Base-by-base conservation (phyloP, 1,140 invertebrate species). In the Myzus persicae region DNA sequence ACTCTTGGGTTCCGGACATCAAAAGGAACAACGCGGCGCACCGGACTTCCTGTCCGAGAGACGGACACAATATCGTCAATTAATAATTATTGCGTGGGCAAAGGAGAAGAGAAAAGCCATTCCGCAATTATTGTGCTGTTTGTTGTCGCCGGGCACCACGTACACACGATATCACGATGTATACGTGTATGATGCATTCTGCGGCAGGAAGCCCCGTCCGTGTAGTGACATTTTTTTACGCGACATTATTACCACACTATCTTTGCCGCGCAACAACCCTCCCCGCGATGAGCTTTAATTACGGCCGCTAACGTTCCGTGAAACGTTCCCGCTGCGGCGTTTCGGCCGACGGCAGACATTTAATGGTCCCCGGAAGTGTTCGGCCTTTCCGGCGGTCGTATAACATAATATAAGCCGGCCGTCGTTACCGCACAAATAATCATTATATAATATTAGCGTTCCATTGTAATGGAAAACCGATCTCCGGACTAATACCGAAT, bases 41-140 rank as follows among this genome's bases (percentile, higher is more conserved):
- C 90, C 54, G 54, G 90, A 91, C 90, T 59, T 91, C 90, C 90
- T 91, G 90, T 91, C 90, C 90, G 90, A 91, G 90, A 91, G 54
- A 44, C 90, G 51, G 90, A 91, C 90, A 91, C 90, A 91, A 91
- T 91, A 67, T 91, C 54, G 54, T 42, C 90, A 91, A 91, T 91
- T 91, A 91, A 91, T 91, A 76, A 54, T 91, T 91, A 91, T 91
- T 91, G 48, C 88, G 48, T 40, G 46, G 88, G 48, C 88, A 54
- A 90, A 38, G 38, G 88, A 54, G 88, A 54, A 44, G 40, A 42
- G 42, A 24, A 40, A 91, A 91, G 90, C 38, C 54, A n/a, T 67
- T 67, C 40, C 26, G 40, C 90, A 91, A 91, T 91, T 76, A 76
- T 91, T 91, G 67, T 91, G 89, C 51, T 48, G 89, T 54, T 90